These are phyloP conservation scores for Achatina immaculata DNA, from an alignment of 1,140 invertebrate genomes.

Conservation along the genomic window DNA sequence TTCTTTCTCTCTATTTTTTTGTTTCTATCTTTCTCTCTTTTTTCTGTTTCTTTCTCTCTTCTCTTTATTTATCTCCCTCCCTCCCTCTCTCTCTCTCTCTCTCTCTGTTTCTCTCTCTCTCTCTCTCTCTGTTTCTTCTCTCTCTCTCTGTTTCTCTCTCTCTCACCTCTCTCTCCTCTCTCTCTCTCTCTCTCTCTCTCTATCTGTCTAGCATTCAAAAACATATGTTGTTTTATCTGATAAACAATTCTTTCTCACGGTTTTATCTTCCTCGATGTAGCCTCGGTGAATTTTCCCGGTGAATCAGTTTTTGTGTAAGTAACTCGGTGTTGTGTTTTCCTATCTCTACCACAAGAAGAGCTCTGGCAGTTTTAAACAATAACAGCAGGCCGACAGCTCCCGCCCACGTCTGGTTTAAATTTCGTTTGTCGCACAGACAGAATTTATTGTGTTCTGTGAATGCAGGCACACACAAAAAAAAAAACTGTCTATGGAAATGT, in stretches of 20 bases:
- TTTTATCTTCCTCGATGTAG: background rate
- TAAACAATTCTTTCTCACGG: background rate
- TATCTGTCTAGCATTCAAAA: background rate
- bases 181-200: background rate
- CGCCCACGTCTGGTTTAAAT: too few relatives aligned
- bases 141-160: background rate
- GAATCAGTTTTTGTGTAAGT: background rate
- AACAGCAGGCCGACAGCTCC: too few relatives aligned
- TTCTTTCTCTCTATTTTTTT: constrained; percentile 4
- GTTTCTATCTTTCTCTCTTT: background rate
- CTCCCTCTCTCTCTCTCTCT: background rate
- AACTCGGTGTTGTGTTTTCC: background rate
- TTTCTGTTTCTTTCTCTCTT: background rate
- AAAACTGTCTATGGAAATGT: too few relatives aligned
- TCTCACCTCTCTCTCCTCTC: constrained; percentile 8
- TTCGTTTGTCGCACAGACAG: too few relatives aligned
- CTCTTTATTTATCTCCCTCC: constrained; percentile 8
- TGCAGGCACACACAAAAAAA: too few relatives aligned
- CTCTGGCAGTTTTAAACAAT: too few relatives aligned
- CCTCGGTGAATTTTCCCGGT: background rate
- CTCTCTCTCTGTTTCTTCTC: background rate
- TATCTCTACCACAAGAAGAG: too few relatives aligned
- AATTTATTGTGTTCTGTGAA: too few relatives aligned
- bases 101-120: background rate
- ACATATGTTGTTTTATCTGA: too few relatives aligned